A percentile compares a stretch with the other conserved stretches of the same genome.
These are phyloP conservation scores for Lottia scabra DNA, from an alignment of 2,888 invertebrate genomes.

Conservation along the genomic window DNA sequence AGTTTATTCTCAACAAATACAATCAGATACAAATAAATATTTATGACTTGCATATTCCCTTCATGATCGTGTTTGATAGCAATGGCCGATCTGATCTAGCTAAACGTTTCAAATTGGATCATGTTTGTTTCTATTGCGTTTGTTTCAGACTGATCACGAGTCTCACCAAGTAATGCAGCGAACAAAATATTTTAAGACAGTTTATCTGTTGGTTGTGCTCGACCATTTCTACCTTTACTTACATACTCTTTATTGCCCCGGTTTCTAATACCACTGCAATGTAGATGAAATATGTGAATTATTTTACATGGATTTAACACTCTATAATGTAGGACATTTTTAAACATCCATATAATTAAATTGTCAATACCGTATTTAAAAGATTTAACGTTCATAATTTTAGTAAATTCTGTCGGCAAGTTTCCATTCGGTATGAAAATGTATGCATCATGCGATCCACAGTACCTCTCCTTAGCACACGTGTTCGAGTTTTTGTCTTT, in stretches of 20 bases:
- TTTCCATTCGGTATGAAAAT: slow-evolving; percentile 12
- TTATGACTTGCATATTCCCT: no score
- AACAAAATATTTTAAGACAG: background rate
- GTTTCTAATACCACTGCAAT: slow-evolving; percentile 10
- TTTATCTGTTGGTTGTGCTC: background rate
- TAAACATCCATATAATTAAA: slow-evolving; percentile 12
- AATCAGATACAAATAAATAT: no score
- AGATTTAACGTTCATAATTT: background rate
- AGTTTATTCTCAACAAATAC: no score
- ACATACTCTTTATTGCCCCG: background rate
- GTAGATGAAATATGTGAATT: slow-evolving; percentile 13
- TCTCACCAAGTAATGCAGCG: background rate
- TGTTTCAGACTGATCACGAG: no score
- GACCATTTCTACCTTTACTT: background rate
- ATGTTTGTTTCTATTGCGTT: no score
- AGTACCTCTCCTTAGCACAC: background rate
- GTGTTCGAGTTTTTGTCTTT: background rate
- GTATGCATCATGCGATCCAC: slow-evolving; percentile 19
- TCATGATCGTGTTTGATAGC: no score
- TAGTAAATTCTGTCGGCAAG: background rate
- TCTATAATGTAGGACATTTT: slow-evolving; percentile 6
- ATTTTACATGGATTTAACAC: slow-evolving; percentile 24
- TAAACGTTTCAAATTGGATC: no score
- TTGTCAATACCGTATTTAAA: slow-evolving; percentile 10
- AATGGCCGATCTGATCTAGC: no score